Evolutionary conservation across 2,113 vertebrate species (phyloP), one percentile per base, ranked within the genome.

Genomic region (Oenanthe oenanthe): DNA sequence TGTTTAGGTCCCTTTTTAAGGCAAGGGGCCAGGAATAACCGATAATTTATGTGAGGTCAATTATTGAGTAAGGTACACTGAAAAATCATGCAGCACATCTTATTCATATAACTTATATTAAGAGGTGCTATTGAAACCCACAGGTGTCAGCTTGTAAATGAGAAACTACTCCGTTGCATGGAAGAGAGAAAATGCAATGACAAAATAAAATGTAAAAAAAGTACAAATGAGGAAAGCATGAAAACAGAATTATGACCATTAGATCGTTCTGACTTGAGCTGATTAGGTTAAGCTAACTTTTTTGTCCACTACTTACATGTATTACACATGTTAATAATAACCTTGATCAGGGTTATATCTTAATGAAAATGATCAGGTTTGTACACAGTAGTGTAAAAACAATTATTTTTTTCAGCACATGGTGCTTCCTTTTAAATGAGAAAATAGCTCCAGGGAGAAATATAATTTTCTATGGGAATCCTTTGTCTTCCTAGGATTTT

Each of bases 11-110:
- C 47, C 56, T 72, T 94, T 95, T 85, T 67, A 95, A 93, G 65
- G 88, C 36, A 95, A 83, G 65, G 51, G 75, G 43, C 84, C 66
- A 88, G 77, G 78, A 89, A 91, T 56, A 96, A 72, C 79, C 85
- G 51, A 95, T 73, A 92, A 91, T 89, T 36, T 92, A 74, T 84
- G 21, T 38, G 67, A 97, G 94, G 92, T 92, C 92, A 90, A 80
- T 73, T 94, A 92, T 73, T 95, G 65, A 73, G 63, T 87, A 92
- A 94, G 47, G 72, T 79, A 89, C 26, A 85, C 85, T 86, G 81
- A 89, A 90, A 95, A 94, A 91, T 74, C 77, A 65, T 57, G 28
- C 83, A 68, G 38, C 36, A 74, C 51, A 70, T 45, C 76, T 92
- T 47, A 78, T 96, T 96, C 58, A 45, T 75, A 92, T 75, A 92